Evolutionary conservation across 1,140 invertebrate species (phyloP), one percentile per base, ranked within the genome.

Genomic region (Hylaeus anthracinus): DNA sequence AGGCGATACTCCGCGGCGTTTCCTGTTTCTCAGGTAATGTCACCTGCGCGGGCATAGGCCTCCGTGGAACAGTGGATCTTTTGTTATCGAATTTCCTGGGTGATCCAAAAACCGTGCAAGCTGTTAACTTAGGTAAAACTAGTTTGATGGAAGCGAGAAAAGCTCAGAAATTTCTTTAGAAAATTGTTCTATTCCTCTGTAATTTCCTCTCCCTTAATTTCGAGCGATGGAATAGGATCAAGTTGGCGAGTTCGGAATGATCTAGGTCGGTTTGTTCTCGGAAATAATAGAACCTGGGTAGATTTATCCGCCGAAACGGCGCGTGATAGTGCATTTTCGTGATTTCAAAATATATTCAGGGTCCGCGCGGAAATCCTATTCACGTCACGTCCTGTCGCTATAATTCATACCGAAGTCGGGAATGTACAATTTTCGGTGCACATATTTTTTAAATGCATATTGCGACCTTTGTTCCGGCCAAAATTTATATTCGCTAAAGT

Each of bases 281-380:
- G 61, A 39, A 71, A 71, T 71, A 71, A 58, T 71, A 43, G 53
- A 67, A 9, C n/a, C 26, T 0, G 37, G 60, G 5, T 26, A 48
- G 77, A 79, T 79, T 79, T 79, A 65, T 73, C 48, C 14, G 77
- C 39, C 26, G 77, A 79, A 79, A 73, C 73, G 77, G 77, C 15
- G 51, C 43, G 14, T 61, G 66, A 73, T 43, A 26, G 60, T 14
- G 43, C 37, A 45, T 63, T 56, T 72, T 64, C 70, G 56, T 65
- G 10, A 15, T 48, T 56, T 4, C 10, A 37, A 79, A 73, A 79
- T 65, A 5, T 51, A 79, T 79, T 73, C 77, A 79, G 26, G 58
- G 12, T 51, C 55, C 8, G 14, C 8, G 14, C 4, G 58, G 14
- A 39, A 45, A 45, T 15, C 63, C 70, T 14, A 66, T 72, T 72